These are phyloP conservation scores for Patella vulgata DNA, from an alignment of 1,140 invertebrate species.

Conservation along the genomic window DNA sequence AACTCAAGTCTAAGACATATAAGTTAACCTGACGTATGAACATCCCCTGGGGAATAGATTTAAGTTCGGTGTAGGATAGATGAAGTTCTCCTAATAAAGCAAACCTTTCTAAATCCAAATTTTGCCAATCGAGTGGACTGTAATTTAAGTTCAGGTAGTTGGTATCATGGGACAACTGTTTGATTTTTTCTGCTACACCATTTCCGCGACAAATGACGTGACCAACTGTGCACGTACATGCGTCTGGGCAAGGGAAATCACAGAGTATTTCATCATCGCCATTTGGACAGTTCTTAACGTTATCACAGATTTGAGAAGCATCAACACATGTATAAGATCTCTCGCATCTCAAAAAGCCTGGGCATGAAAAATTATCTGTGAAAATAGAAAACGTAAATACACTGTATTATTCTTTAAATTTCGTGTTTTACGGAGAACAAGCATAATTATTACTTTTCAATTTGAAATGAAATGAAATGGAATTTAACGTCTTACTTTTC, in stretches of 20 bases:
- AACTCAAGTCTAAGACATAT: constrained; percentile 8
- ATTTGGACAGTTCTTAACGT: constrained; percentile 13
- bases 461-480: too few relatives aligned
- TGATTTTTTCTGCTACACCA: constrained; percentile 8
- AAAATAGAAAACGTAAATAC: too few relatives aligned
- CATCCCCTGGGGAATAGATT: not conserved
- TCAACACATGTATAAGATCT: constrained; percentile 11
- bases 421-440: too few relatives aligned
- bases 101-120: not conserved
- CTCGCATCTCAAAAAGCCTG: constrained; percentile 16
- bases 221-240: constrained; percentile 14
- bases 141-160: not conserved
- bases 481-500: too few relatives aligned
- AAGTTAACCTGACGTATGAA: not conserved
- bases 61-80: not conserved
- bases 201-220: constrained; percentile 13
- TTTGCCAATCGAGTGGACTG: not conserved
- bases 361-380: constrained; percentile 7
- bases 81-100: not conserved
- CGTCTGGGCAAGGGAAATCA: constrained; percentile 56
- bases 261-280: constrained; percentile 24
- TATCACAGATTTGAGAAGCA: constrained; percentile 7
- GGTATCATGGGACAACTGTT: not conserved
- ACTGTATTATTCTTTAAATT: too few relatives aligned
- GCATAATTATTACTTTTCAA: too few relatives aligned